Percentiles rank a stretch among this genome's conserved stretches.
These are phyloP conservation scores for Brenthis hecate DNA, from an alignment of 2,888 invertebrate species.

Conservation along the genomic window DNA sequence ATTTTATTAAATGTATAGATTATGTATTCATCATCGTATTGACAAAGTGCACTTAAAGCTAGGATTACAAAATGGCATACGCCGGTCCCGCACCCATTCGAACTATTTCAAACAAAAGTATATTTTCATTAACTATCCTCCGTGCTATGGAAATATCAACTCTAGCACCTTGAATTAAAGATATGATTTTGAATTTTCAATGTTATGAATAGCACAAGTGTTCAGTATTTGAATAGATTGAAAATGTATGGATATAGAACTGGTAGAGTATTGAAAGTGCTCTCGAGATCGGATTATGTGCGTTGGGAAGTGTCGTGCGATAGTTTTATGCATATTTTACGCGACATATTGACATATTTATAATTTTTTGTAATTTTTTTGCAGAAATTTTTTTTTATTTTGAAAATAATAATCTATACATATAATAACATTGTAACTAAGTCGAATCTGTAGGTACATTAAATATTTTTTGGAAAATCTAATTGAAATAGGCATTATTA, in stretches of 20 bases:
- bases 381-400: too few species aligned
- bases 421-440: too few species aligned
- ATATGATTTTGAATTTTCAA: constrained; percentile 6
- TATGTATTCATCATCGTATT: constrained; percentile 53
- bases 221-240: constrained; percentile 63
- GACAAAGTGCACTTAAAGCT: constrained; percentile 69
- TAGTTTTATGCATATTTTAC: constrained; percentile 46
- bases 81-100: constrained; percentile 47
- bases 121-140: constrained; percentile 12
- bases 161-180: constrained; percentile 36
- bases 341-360: too few species aligned
- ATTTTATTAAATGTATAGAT: too few species aligned
- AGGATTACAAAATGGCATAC: constrained; percentile 71
- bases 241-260: constrained; percentile 51
- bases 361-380: too few species aligned
- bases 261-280: constrained; percentile 70
- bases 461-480: too few species aligned
- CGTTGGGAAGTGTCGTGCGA: constrained; percentile 47
- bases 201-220: constrained; percentile 10
- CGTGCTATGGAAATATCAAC: constrained; percentile 24
- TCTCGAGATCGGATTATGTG: constrained; percentile 67
- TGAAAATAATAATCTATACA: too few species aligned
- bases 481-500: too few species aligned
- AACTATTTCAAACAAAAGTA: constrained; percentile 55
- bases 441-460: too few species aligned